Evolutionary conservation across 2,113 vertebrate genomes (phyloP).

Genomic region (Agapornis roseicollis): DNA sequence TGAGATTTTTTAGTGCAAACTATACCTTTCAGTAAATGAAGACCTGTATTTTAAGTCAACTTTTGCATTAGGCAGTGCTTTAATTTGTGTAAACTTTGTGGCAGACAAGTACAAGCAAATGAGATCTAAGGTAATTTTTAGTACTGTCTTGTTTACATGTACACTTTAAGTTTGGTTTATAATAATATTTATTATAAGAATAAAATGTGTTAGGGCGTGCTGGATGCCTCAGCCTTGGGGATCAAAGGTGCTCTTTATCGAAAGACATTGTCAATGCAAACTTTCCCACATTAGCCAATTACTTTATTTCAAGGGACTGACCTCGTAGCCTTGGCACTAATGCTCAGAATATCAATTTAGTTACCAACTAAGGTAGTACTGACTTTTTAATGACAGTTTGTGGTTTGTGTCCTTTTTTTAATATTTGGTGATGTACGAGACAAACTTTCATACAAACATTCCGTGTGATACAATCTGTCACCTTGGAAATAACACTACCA

Average conservation of each 20-base stretch:
- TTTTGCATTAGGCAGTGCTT: not conserved
- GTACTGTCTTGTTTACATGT: not conserved
- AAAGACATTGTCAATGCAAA: not conserved
- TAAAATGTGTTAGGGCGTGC: not conserved
- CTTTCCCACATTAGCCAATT: not conserved
- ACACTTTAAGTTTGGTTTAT: not conserved
- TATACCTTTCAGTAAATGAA: not conserved
- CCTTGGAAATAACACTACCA: not conserved
- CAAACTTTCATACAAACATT: not conserved
- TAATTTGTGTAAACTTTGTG: not conserved
- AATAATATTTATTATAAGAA: not conserved
- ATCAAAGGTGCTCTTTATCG: not conserved
- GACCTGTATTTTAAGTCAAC: not conserved
- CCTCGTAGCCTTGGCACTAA: not conserved
- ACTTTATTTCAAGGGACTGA: not conserved
- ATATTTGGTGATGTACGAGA: not conserved
- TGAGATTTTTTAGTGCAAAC: not conserved
- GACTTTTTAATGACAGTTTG: not conserved
- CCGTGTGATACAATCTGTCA: accelerated
- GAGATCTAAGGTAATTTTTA: not conserved
- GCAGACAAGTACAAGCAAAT: not conserved
- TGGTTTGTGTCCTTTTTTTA: not conserved
- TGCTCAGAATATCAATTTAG: not conserved
- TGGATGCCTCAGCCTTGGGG: not conserved
- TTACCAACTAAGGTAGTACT: not conserved